Base-by-base conservation (phyloP, 1,140 invertebrate genomes). In the Colletes gigas region DNA sequence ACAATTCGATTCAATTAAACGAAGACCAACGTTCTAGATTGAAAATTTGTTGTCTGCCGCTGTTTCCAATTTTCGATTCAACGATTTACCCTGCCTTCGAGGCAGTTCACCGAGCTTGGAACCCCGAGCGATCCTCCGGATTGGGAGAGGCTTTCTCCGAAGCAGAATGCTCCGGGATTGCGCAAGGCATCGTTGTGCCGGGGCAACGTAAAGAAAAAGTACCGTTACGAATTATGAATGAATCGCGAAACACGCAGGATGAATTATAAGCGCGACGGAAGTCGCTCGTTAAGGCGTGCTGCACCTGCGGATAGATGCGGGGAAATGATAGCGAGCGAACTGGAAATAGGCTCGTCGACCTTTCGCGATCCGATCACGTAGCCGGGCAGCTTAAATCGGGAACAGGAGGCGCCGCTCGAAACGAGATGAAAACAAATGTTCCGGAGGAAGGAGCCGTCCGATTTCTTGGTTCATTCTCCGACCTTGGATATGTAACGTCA, bases 401-500 rank as follows among this genome's bases (percentile, higher is more conserved):
- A 57, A 41, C 47, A 0, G 44, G 50, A 7, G 7, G 19, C 12
- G 44, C 50, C 6, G 17, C 41, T 4, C 19, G 55, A 78, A 47
- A 47, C 47, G 12, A 17, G 55, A 68, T 52, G 39, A 19, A 62
- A 70, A 30, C 17, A 66, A 66, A 78, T 8, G 54, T 57, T 60
- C 30, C 57, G 60, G 39, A 69, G 68, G 68, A 62, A 41, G 14
- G 39, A 63, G 21, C 60, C 44, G 60, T 78, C 69, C 69, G 72
- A 70, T 78, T 84, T 78, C 78, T 83, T 83, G 88, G 92, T 89
- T 90, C 89, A 90, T 92, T 89, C 91, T 82, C 88, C 90, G 91
- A 93, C 92, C 92, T 93, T 93, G 92, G 82, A 88, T 91, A 88
- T 89, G 83, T 92, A 90, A 91, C 91, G 90, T 91, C 91, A 92